A percentile compares a stretch with the other conserved stretches of the same genome.
These are phyloP conservation scores for Dynastes maya DNA, from an alignment of 2,888 invertebrate genomes.

Conservation along the genomic window DNA sequence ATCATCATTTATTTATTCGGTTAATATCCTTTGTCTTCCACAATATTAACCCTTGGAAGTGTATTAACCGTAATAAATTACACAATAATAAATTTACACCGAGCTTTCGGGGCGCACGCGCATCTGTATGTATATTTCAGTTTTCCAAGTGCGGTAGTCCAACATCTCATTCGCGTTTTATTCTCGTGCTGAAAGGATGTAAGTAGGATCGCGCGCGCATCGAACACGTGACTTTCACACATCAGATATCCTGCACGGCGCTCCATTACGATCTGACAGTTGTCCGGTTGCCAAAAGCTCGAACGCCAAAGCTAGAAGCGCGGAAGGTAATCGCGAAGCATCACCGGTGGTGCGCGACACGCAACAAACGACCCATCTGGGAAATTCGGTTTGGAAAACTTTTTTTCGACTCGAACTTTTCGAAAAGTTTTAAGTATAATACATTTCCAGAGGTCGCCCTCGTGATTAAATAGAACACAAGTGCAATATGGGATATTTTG, in stretches of 20 bases:
- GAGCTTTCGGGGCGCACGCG: constrained; percentile 55
- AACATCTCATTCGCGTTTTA: constrained; percentile 61
- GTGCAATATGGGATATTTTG: constrained; percentile 2
- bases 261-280: constrained; percentile 11
- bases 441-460: not conserved
- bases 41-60: not conserved
- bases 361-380: constrained; percentile 24
- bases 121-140: constrained; percentile 55
- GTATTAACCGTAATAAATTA: constrained; percentile 1
- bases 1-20: too few relatives aligned
- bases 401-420: constrained; percentile 10
- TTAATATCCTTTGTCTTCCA: too few relatives aligned
- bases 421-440: constrained; percentile 10
- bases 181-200: constrained; percentile 52
- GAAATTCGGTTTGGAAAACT: constrained; percentile 31
- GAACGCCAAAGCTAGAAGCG: constrained; percentile 47
- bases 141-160: constrained; percentile 57
- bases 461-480: constrained; percentile 15
- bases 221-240: constrained; percentile 37
- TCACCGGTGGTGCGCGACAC: not conserved
- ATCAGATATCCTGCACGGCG: constrained; percentile 16
- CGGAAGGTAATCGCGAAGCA: constrained; percentile 11
- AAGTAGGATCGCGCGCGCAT: constrained; percentile 37
- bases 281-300: constrained; percentile 13
- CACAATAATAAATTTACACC: constrained; percentile 38